Base-by-base conservation (phyloP, 2,888 invertebrate species). In the Aplocera efformata region DNA sequence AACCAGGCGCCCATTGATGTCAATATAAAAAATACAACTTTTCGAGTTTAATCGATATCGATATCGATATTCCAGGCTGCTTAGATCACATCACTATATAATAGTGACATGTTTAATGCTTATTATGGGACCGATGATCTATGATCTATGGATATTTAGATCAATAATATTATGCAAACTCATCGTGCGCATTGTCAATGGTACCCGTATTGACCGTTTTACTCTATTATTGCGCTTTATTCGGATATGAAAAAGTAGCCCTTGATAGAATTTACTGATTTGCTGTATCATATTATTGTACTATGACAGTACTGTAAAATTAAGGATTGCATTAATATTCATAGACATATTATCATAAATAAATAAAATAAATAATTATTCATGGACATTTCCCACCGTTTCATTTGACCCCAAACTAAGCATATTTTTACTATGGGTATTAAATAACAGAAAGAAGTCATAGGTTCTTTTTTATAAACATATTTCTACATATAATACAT, bases 91-190 rank as follows among this genome's bases (percentile, higher is more conserved):
- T 42, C 75, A 61, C 79, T 78, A 70, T 6, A 8, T 48, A 58
- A 22, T 11, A 68, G 56, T 78, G 79, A 72, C 79, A 81, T 67
- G 63, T 66, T 67, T 75, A 72, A 78, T 71, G 69, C 71, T 67
- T 67, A 77, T 77, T 81, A 83, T 85, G 26, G 78, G 78, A 76
- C 64, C 72, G 67, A 79, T 85, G 88, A 86, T 84, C 75, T 83
- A 86, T 85, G 88, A 80, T 85, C 70, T 57, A 80, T 70, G 80
- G 75, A 50, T 82, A 85, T 86, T 84, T 80, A 58, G 81, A 81
- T 81, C 83, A 82, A 84, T 85, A 79, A 83, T 83, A 84, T 79
- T 82, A 86, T 88, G 88, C 86, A 82, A 76, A 79, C 79, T 88
- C 88, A 88, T 86, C 75, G 68, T 50, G 32, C 11, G 33, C 57